Evolutionary conservation across 2,888 invertebrate species (phyloP), one percentile per base, ranked within the genome.

Genomic region (Rhagium mordax): DNA sequence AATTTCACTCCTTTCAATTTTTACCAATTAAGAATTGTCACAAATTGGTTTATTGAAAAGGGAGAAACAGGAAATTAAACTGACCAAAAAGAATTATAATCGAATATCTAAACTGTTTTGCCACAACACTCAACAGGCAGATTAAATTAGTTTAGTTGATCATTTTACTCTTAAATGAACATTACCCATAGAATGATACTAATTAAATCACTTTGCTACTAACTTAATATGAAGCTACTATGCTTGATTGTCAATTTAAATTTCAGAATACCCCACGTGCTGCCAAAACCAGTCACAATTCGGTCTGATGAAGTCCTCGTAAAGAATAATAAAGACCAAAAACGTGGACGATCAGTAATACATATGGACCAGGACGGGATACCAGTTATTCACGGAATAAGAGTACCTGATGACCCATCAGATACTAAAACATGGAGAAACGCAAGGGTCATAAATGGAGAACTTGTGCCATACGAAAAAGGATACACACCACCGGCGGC

Each of bases 391-490:
- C 94, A 95, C 66, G 95, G 95, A 0, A 91, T 94, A 0, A 91
- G 96, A 71, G 93, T 95, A 49, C 96, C 96, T 0, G 96, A 97
- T 83, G 94, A 95, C 79, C 93, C 93, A 61, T 95, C 95, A 82
- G 87, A 88, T 21, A 79, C 79, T 0, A 94, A 94, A 85, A 94
- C 93, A 0, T 96, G 96, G 96, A 90, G 96, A 68, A 96, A 96
- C 86, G 96, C 96, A 0, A 90, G 96, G 76, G 96, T 96, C 13
- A 94, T 96, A 57, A 96, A 96, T 83, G 95, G 95, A 68, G 93
- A 95, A 85, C 87, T 96, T 62, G 89, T 94, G 57, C 94, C 94
- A 16, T 94, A 94, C 81, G 93, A 93, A 60, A 91, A 92, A 81
- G 93, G 92, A 5, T 92, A 93, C 78, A 90, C 90, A 74, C 92